These are phyloP conservation scores for Anas bahamensis DNA, from an alignment of 2,797 vertebrate species.

Conservation along the genomic window DNA sequence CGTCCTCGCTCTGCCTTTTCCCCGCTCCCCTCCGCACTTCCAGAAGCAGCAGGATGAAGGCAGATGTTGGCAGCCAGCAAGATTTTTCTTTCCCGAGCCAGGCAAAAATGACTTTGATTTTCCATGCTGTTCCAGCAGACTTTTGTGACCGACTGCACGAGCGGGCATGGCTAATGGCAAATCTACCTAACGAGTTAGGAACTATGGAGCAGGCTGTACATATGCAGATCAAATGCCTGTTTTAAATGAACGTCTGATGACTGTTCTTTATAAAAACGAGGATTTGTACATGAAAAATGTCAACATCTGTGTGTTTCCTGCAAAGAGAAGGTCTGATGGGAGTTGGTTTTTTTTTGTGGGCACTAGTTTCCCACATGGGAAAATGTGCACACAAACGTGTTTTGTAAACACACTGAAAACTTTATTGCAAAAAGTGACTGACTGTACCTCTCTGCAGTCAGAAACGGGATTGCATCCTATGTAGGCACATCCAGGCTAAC, in stretches of 20 bases:
- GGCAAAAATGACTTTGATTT: slow-evolving; percentile 40
- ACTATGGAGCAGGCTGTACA: neutral
- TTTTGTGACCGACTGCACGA: neutral
- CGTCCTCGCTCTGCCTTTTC: neutral
- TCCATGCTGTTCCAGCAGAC: neutral
- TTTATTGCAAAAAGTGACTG: neutral
- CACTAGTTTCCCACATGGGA: neutral
- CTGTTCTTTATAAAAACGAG: neutral
- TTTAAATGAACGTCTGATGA: neutral
- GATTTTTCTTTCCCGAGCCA: neutral
- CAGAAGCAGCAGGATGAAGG: slow-evolving; percentile 5
- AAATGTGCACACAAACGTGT: slow-evolving; percentile 33
- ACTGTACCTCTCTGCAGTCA: neutral
- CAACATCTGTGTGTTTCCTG: neutral
- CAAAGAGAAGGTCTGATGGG: neutral
- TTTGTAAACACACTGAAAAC: slow-evolving; percentile 23
- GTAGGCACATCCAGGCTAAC: neutral
- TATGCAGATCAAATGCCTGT: neutral
- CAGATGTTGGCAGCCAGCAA: slow-evolving; percentile 1
- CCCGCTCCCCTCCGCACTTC: neutral
- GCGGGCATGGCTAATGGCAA: neutral
- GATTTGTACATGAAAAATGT: neutral
- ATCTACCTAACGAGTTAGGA: neutral
- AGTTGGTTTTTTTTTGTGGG: neutral
- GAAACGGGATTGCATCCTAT: neutral